Evolutionary conservation across 2,888 invertebrate species (phyloP), one percentile per base, ranked within the genome.

Genomic region (Xestia sexstrigata): DNA sequence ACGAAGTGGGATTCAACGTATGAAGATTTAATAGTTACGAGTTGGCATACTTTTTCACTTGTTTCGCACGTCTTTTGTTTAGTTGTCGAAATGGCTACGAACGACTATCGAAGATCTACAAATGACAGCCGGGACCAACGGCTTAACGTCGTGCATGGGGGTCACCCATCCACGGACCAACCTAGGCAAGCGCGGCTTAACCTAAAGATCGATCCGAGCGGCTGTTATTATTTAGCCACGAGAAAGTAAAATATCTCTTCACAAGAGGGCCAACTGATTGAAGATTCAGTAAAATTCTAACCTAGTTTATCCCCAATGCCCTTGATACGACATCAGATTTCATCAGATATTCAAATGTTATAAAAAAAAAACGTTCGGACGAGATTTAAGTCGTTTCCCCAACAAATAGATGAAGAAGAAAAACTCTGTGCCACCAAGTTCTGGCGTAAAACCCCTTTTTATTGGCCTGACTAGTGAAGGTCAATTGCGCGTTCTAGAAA

Each of bases 391-490:
- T 60, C 69, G 71, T 83, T 77, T 78, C 75, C 69, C 60, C 47
- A 78, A 76, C 70, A 83, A 83, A 88, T 86, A 82, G 58, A 82
- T 68, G 83, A 83, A 85, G 84, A 86, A 87, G 82, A 88, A 89
- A 87, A 83, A 84, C 86, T 82, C 82, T 75, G 83, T 76, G 77
- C 70, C 82, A 87, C 84, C 87, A 92, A 93, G 91, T 92, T 92
- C 88, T 89, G 89, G 76, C 89, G 90, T 93, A 92, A 83, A 93
- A 93, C 90, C 94, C 93, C 92, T 92, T 94, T 94, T 95, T 94
- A 94, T 94, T 94, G 90, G 89, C 87, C 87, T 89, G 90, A 88
- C 91, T 90, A 89, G 90, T 79, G 90, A 90, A 92, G 93, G 94
- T 92, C 93, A 92, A 90, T 90, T 91, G 89, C 85, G 87, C 87